Percentiles rank a stretch among this genome's conserved stretches.
phyloP scores from a whole-genome alignment of 2,888 invertebrate genomes.

The Scaptomyza caliginosa region DNA sequence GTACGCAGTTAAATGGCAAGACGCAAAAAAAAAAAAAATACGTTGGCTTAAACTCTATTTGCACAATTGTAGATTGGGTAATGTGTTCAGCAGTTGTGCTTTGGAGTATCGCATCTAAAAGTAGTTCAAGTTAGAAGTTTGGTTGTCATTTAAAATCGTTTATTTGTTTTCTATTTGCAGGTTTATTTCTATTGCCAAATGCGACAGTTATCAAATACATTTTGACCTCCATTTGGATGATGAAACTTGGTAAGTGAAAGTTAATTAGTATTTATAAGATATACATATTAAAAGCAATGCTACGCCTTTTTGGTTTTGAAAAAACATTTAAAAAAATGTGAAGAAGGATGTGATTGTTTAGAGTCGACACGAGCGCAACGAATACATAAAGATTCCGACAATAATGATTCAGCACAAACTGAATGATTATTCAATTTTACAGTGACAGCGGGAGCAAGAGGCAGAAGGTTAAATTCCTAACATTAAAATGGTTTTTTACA shows the following conservation, averaged over 20 bases:
- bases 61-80: conserved; percentile 62
- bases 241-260: not conserved
- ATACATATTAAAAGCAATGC: no score
- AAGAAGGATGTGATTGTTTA: conserved; percentile 34
- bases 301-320: conserved; percentile 6
- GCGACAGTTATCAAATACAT: conserved; percentile 37
- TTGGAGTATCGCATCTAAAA: conserved; percentile 14
- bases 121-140: conserved; percentile 22
- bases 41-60: conserved; percentile 50
- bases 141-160: conserved; percentile 32
- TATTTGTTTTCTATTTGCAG: conserved; percentile 35
- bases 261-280: conserved; percentile 2
- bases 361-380: conserved; percentile 48
- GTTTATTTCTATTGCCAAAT: conserved; percentile 35
- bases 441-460: conserved; percentile 34
- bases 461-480: not conserved
- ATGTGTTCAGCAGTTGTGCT: conserved; percentile 26
- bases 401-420: conserved; percentile 63
- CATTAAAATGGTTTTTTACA: conserved; percentile 8
- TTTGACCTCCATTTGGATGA: conserved; percentile 11
- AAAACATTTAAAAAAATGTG: conserved; percentile 7
- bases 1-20: conserved; percentile 23
- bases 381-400: conserved; percentile 68
- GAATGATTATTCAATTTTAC: conserved; percentile 59
- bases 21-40: conserved; percentile 21